These are phyloP conservation scores for Zapus hudsonius DNA, from an alignment of 2,113 vertebrate species.

Conservation along the genomic window DNA sequence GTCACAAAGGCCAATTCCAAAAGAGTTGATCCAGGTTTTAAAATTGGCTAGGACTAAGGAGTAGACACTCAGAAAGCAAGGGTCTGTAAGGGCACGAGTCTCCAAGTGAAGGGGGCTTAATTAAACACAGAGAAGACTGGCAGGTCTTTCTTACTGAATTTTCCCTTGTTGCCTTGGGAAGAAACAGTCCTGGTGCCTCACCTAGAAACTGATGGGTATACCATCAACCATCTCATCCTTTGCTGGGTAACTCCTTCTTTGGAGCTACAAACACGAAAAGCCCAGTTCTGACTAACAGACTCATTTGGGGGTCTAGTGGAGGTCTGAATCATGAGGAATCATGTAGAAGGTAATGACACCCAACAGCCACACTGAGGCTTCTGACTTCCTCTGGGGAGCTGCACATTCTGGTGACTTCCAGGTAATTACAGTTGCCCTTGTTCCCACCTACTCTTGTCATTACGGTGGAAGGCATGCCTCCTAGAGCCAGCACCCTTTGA, in stretches of 20 bases:
- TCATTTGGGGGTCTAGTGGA: not conserved
- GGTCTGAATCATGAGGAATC: too few relatives aligned
- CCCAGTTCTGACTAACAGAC: not conserved
- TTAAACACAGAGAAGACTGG: not conserved
- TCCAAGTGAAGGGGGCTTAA: not conserved
- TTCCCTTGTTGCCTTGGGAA: not conserved
- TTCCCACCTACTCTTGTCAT: not conserved
- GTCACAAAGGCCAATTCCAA: not conserved
- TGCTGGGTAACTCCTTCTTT: not conserved
- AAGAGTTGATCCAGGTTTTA: not conserved
- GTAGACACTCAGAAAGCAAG: not conserved
- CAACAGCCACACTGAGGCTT: not conserved
- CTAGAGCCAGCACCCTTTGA: not conserved
- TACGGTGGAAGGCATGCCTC: not conserved
- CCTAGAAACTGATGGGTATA: not conserved
- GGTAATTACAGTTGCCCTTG: accelerated
- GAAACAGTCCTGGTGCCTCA: not conserved
- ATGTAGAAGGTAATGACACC: too few relatives aligned
- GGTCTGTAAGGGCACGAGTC: not conserved
- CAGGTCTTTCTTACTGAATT: not conserved
- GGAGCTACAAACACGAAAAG: not conserved
- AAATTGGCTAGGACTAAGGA: not conserved
- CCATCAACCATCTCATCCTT: not conserved
- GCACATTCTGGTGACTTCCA: not conserved
- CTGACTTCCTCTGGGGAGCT: not conserved